Percentiles rank a stretch among this genome's conserved stretches.
Conservation (phyloP, 2,888 invertebrate species). For the Zele albiditarsus region DNA sequence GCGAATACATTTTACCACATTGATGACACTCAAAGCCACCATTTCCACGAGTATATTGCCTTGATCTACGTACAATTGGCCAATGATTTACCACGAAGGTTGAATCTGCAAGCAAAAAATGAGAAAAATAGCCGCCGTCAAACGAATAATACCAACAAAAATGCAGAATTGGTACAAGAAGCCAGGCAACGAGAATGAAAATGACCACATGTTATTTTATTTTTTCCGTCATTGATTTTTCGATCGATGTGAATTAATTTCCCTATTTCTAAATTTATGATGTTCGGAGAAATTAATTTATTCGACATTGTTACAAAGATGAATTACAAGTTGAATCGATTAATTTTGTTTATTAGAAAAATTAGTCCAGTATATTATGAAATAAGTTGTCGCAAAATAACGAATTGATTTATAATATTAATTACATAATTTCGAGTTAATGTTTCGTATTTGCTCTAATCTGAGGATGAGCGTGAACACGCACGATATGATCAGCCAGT, state of each 20-base stretch:
- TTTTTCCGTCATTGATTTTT: background rate
- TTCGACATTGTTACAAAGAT: background rate
- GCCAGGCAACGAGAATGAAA: background rate
- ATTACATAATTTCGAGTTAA: conserved; percentile 27
- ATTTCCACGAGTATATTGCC: conserved; percentile 26
- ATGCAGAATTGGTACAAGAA: background rate
- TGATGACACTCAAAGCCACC: conserved; percentile 43
- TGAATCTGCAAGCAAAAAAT: conserved; percentile 29
- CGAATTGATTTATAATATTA: background rate
- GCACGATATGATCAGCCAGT: conserved; percentile 62
- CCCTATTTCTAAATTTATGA: background rate
- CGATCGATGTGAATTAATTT: background rate
- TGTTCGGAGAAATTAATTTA: background rate
- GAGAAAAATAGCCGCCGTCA: background rate
- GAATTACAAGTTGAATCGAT: conserved; percentile 15
- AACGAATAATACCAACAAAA: background rate
- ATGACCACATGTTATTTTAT: background rate
- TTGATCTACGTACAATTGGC: conserved; percentile 16
- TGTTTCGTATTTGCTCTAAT: conserved; percentile 23
- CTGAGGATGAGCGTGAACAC: conserved; percentile 49
- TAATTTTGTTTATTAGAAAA: background rate
- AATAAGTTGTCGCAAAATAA: conserved; percentile 39
- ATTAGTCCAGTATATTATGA: conserved; percentile 30
- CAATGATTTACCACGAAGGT: conserved; percentile 16
- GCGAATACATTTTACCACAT: conserved; percentile 52